phyloP scores from a whole-genome alignment of 2,888 invertebrate species.

The Tetropium fuscum region DNA sequence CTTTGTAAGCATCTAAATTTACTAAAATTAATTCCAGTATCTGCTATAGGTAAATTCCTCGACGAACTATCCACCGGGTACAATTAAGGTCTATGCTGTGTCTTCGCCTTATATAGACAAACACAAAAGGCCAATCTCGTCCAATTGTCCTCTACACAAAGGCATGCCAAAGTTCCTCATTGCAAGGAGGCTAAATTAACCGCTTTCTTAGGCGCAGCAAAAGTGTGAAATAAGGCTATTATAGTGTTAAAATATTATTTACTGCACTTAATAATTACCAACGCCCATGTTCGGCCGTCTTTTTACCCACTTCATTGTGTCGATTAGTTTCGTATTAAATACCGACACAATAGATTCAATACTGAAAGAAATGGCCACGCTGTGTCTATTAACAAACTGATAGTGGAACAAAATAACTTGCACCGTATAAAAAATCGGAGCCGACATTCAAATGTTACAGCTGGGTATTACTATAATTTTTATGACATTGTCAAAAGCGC shows the following conservation, averaged over 20 bases:
- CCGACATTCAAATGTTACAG: too few species aligned
- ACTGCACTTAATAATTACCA: slow-evolving; percentile 5
- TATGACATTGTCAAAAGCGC: too few species aligned
- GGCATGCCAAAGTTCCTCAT: slow-evolving; percentile 1
- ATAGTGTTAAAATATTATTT: slow-evolving; percentile 12
- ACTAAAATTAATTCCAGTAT: too few species aligned
- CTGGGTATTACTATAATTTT: too few species aligned
- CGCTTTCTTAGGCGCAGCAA: slow-evolving; percentile 10
- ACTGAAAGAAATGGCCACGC: not conserved
- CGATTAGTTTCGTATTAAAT: not conserved
- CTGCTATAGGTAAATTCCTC: too few species aligned
- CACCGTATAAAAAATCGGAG: too few species aligned
- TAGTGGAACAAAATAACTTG: too few species aligned
- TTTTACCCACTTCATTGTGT: not conserved
- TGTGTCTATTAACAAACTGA: slow-evolving; percentile 2
- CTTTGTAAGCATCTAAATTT: too few species aligned
- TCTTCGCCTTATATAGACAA: slow-evolving; percentile 5
- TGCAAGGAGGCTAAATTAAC: not conserved
- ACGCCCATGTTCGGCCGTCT: not conserved
- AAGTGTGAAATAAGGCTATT: slow-evolving; percentile 12
- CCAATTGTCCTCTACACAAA: slow-evolving; percentile 11
- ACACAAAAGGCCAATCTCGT: slow-evolving; percentile 7
- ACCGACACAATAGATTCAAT: not conserved
- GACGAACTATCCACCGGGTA: too few species aligned
- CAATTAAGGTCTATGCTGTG: too few species aligned